These are phyloP conservation scores for Tuta absoluta DNA, from an alignment of 2,888 invertebrate species.

Conservation along the genomic window DNA sequence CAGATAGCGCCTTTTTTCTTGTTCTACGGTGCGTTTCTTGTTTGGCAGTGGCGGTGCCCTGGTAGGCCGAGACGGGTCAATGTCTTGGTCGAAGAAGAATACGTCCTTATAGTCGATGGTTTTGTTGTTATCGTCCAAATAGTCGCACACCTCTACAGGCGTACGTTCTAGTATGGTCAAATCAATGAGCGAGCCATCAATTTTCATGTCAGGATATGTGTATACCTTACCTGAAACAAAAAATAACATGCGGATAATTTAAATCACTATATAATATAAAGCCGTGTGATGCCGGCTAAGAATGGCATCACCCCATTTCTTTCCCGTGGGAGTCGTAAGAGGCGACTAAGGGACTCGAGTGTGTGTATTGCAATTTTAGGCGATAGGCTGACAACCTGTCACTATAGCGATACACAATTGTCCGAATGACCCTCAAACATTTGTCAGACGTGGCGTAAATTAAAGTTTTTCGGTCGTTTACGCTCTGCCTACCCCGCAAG, in stretches of 20 bases:
- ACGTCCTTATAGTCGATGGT: not conserved
- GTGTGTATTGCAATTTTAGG: too few relatives aligned
- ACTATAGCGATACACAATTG: too few relatives aligned
- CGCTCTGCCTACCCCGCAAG: too few relatives aligned
- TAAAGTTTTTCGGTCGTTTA: too few relatives aligned
- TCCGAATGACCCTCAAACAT: too few relatives aligned
- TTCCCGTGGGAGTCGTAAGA: too few relatives aligned
- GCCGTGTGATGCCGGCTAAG: too few relatives aligned
- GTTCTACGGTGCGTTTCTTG: not conserved
- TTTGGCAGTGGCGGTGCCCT: not conserved
- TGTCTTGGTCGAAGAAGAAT: constrained; percentile 12
- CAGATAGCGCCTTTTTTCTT: not conserved
- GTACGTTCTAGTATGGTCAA: not conserved
- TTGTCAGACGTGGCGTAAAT: too few relatives aligned
- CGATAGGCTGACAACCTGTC: too few relatives aligned
- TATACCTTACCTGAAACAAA: constrained; percentile 9
- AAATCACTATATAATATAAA: too few relatives aligned
- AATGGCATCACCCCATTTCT: too few relatives aligned
- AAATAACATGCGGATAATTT: not conserved
- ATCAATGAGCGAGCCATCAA: constrained; percentile 14
- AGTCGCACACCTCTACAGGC: constrained; percentile 10
- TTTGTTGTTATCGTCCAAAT: constrained; percentile 24
- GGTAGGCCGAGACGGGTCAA: not conserved
- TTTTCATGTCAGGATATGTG: constrained; percentile 23
- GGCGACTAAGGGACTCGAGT: too few relatives aligned